Base-by-base conservation (phyloP, 2,113 vertebrate species). In the Piliocolobus tephrosceles region DNA sequence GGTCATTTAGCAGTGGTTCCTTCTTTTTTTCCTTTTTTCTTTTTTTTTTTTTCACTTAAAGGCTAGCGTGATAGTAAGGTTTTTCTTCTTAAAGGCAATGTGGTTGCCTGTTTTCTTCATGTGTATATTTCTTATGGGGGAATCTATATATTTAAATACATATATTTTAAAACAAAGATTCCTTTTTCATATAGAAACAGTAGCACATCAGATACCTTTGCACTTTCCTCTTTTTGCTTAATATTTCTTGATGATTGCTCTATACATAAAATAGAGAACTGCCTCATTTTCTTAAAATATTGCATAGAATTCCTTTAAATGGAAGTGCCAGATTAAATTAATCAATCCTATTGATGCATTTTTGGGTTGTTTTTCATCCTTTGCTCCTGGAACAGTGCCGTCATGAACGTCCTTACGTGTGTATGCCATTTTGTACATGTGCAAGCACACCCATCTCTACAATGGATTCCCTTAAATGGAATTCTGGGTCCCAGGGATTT, bases 231-330 rank as follows among this genome's bases (percentile, higher is more conserved):
- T 86, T 81, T 80, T 88, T 55, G 72, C 18, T 93, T 79, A 70
- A 45, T 94, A 90, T 84, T 80, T 75, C 79, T 84, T 57, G 40
- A 58, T 88, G n/a, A 91, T 88, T 78, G 20, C 64, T 86, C 70
- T 50, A 14, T 38, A 45, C 82, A 78, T 95, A 72, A 92, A 94
- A 73, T 30, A 78, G 14, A 66, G 73, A 87, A 86, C 40, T 50
- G 78, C 35, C 32, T 70, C 55, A 22, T 90, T 96, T 96, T 93
- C 68, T 78, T 94, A 73, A 78, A 93, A 57, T 38, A 80, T 68
- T 82, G 14, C 38, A 76, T 25, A 82, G 78, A 96, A 50, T 75
- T 94, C 81, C 55, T 94, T 87, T 73, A 91, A 40, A 80, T 72
- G 64, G 17, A 25, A 68, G 23, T 95, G 47, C 10, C 55, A 1